A percentile compares a stretch with the other conserved stretches of the same genome.
Conservation (phyloP, 2,888 invertebrate genomes). For the Lycocerus yunnanus region DNA sequence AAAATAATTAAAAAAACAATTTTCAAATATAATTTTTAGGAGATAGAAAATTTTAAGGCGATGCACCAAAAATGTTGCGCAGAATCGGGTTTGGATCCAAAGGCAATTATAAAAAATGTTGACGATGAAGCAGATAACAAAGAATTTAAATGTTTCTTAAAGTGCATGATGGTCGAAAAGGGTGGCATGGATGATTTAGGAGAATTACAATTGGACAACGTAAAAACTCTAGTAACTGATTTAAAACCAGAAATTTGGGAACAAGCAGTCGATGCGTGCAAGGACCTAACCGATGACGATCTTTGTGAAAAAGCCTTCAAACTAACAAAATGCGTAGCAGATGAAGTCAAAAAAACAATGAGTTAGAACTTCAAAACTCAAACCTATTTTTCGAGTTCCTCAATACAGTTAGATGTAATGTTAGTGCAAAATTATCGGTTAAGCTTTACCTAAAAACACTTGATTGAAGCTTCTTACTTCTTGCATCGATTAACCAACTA, state of each 20-base stretch:
- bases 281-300: not conserved
- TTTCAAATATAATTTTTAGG: not conserved
- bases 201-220: not conserved
- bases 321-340: not conserved
- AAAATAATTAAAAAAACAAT: not conserved
- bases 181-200: not conserved
- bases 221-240: not conserved
- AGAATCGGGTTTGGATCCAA: not conserved
- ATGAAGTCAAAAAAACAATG: not conserved
- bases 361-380: not conserved
- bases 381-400: not conserved
- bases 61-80: not conserved
- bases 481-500: not conserved
- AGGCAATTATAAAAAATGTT: not conserved
- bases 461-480: no score
- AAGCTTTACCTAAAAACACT: no score
- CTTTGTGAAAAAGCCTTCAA: not conserved
- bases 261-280: not conserved
- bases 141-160: not conserved
- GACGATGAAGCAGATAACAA: not conserved
- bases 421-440: no score
- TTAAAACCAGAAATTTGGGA: not conserved
- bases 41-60: not conserved
- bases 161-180: not conserved
- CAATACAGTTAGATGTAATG: not conserved